phyloP scores from a whole-genome alignment of 2,888 invertebrate genomes.

The Carpatolechia fugitivella region DNA sequence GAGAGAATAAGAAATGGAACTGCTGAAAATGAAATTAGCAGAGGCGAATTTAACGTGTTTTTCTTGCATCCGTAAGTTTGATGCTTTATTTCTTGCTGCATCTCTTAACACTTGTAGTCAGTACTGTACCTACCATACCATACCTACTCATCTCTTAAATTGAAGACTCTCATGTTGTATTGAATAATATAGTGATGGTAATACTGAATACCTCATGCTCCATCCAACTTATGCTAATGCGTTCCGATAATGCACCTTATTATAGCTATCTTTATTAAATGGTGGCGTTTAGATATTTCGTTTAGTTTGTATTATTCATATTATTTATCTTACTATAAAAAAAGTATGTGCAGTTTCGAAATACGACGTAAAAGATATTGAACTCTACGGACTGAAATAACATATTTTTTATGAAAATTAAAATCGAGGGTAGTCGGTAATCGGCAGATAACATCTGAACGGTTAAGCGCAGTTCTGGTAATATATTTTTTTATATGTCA shows the following conservation, averaged over 20 bases:
- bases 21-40: too few relatives aligned
- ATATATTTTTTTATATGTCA: too few relatives aligned
- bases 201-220: constrained; percentile 19
- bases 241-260: constrained; percentile 12
- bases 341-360: neutral
- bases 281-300: constrained; percentile 10
- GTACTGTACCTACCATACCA: neutral
- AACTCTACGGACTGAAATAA: neutral
- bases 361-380: neutral
- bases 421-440: too few relatives aligned
- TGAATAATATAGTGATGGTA: constrained; percentile 27
- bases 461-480: too few relatives aligned
- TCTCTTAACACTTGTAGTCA: neutral
- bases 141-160: constrained; percentile 1
- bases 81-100: too few relatives aligned
- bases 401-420: too few relatives aligned
- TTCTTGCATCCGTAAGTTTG: too few relatives aligned
- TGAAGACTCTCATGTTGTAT: constrained; percentile 27
- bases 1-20: too few relatives aligned
- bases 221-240: constrained; percentile 17
- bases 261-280: constrained; percentile 9
- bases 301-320: neutral
- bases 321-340: too few relatives aligned
- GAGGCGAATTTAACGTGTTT: too few relatives aligned
- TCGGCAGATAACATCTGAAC: too few relatives aligned